These are phyloP conservation scores for Machimus rusticus DNA, from an alignment of 2,888 invertebrate genomes.

Conservation along the genomic window DNA sequence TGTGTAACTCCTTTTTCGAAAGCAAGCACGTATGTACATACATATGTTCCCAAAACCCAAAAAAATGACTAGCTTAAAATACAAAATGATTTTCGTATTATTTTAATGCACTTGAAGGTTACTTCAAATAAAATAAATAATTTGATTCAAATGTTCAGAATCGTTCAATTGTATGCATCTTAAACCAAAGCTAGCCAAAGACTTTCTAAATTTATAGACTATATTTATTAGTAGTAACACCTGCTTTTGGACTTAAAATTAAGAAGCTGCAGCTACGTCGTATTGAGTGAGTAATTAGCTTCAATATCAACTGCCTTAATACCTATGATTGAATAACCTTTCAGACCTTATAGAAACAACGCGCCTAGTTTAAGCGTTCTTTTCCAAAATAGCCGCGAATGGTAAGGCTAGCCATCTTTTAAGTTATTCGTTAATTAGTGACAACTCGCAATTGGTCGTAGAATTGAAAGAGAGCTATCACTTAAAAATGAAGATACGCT, in stretches of 20 bases:
- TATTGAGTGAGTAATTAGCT: neutral
- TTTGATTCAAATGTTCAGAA: too few relatives aligned
- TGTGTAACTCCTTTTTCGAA: too few relatives aligned
- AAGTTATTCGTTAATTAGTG: neutral
- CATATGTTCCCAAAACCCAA: too few relatives aligned
- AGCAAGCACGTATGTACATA: too few relatives aligned
- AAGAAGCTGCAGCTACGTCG: neutral
- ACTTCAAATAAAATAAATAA: too few relatives aligned
- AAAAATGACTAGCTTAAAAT: too few relatives aligned
- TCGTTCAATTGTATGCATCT: too few relatives aligned
- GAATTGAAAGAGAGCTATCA: neutral
- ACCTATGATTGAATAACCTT: neutral
- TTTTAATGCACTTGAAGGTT: too few relatives aligned
- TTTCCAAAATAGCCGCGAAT: neutral
- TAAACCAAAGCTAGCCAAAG: neutral
- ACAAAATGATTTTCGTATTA: too few relatives aligned
- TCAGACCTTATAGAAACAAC: neutral
- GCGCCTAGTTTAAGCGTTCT: neutral
- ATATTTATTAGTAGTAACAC: neutral
- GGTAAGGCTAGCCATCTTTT: neutral
- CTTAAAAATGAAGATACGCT: constrained; percentile 10
- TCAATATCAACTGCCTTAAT: neutral
- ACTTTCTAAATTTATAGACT: neutral
- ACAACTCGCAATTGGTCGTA: neutral
- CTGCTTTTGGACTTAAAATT: neutral